A percentile compares a stretch with the other conserved stretches of the same genome.
Evolutionary conservation across 2,888 invertebrate species (phyloP).

Genomic region (Homarus gammarus): DNA sequence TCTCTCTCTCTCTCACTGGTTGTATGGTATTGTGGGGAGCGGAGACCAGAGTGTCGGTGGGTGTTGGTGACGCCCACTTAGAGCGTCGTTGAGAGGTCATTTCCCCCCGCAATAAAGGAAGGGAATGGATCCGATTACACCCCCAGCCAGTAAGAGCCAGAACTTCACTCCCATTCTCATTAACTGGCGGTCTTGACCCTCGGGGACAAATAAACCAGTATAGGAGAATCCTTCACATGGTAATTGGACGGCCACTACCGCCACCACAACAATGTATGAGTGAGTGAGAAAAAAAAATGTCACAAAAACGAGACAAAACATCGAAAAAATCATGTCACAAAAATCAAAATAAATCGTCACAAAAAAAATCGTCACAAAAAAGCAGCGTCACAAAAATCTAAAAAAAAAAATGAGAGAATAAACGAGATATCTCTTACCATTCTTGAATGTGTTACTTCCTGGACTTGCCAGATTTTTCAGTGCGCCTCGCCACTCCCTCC

Average conservation of each 20-base stretch:
- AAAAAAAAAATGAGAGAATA: too few relatives aligned
- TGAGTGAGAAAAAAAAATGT: neutral
- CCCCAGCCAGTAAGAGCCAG: conserved; percentile 5
- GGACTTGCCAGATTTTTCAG: neutral
- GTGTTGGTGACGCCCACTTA: neutral
- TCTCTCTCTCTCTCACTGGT: too few relatives aligned
- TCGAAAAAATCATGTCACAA: too few relatives aligned
- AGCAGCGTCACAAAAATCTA: too few relatives aligned
- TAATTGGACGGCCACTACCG: conserved; percentile 25
- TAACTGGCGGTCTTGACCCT: conserved; percentile 32
- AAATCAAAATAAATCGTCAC: too few relatives aligned
- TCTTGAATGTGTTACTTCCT: neutral
- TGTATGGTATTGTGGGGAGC: too few relatives aligned
- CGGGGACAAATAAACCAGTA: conserved; percentile 11
- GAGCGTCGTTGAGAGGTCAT: neutral
- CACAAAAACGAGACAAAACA: too few relatives aligned
- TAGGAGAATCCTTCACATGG: conserved; percentile 10
- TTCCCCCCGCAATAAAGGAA: conserved; percentile 31
- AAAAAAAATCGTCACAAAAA: too few relatives aligned
- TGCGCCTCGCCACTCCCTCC: neutral
- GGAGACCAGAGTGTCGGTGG: neutral
- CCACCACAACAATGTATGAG: neutral
- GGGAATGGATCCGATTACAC: conserved; percentile 28
- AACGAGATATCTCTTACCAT: too few relatives aligned
- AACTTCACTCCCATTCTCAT: conserved; percentile 38